phyloP scores from a whole-genome alignment of 2,888 invertebrate genomes.

The Ormia ochracea region DNA sequence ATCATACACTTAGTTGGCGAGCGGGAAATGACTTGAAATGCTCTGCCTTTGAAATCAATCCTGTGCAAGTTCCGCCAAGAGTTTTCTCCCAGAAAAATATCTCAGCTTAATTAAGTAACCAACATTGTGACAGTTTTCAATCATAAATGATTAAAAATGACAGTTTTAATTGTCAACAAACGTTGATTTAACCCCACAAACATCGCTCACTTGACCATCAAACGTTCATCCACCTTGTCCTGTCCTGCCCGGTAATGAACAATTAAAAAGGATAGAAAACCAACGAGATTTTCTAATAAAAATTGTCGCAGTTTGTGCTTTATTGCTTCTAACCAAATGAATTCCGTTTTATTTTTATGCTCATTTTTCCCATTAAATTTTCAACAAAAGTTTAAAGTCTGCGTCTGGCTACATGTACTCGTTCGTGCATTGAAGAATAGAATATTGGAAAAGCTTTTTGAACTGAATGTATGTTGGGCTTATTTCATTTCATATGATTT shows the following conservation, averaged over 20 bases:
- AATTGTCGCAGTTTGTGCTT: conserved; percentile 31
- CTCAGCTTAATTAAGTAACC: conserved; percentile 46
- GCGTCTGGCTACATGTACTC: conserved; percentile 1
- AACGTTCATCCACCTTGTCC: not conserved
- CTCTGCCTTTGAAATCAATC: too few species aligned
- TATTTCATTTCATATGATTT: not conserved
- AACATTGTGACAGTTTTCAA: conserved; percentile 56
- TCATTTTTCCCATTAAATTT: conserved; percentile 1
- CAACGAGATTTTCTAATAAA: conserved; percentile 55
- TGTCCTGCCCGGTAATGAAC: not conserved
- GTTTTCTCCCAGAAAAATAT: not conserved
- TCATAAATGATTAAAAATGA: conserved; percentile 68
- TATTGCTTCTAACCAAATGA: not conserved
- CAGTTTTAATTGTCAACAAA: conserved; percentile 72
- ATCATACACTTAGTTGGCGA: too few species aligned
- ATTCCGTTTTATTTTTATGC: conserved; percentile 12
- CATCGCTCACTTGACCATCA: not conserved
- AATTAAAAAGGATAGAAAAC: not conserved
- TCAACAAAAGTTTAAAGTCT: conserved; percentile 34
- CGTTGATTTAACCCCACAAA: conserved; percentile 49
- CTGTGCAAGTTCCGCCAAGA: not conserved
- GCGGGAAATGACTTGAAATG: too few species aligned
- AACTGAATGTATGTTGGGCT: not conserved
- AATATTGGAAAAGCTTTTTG: conserved; percentile 32
- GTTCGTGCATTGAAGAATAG: not conserved